These are phyloP conservation scores for Sebastes itinus DNA, from an alignment of 2,797 vertebrate genomes.

Conservation along the genomic window DNA sequence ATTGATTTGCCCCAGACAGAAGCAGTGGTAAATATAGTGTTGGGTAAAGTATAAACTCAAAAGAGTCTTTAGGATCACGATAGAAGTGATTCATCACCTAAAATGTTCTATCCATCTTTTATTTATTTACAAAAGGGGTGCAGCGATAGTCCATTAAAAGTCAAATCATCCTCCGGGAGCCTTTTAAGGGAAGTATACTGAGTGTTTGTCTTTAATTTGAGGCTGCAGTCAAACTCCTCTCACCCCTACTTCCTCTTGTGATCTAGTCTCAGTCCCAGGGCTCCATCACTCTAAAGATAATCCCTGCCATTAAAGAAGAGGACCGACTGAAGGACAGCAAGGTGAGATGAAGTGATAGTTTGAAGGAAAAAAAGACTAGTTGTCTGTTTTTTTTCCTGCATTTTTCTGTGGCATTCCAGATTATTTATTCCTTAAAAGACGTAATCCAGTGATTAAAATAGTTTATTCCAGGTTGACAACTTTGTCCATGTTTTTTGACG, in stretches of 20 bases:
- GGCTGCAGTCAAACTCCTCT: neutral
- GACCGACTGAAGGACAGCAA: constrained; percentile 92
- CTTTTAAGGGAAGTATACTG: neutral
- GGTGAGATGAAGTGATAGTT: constrained; percentile 71
- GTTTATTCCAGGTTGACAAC: neutral
- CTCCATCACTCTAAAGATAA: constrained; percentile 96
- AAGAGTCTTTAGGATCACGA: neutral
- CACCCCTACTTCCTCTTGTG: constrained; percentile 5
- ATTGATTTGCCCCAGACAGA: neutral
- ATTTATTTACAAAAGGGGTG: neutral
- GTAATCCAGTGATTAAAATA: neutral
- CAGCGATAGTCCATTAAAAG: neutral
- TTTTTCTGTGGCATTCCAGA: neutral
- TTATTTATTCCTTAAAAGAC: neutral
- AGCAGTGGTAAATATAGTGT: neutral
- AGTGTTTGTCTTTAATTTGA: constrained; percentile 21
- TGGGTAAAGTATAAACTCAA: neutral
- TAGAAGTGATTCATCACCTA: neutral
- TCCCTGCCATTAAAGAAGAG: constrained; percentile 94
- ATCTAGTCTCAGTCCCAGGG: constrained; percentile 94
- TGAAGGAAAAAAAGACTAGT: neutral
- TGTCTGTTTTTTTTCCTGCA: neutral
- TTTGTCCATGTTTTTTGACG: neutral
- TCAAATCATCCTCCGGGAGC: neutral
- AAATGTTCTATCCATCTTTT: neutral